These are phyloP conservation scores for Eolophus roseicapilla DNA, from an alignment of 2,113 vertebrate genomes.

Conservation along the genomic window DNA sequence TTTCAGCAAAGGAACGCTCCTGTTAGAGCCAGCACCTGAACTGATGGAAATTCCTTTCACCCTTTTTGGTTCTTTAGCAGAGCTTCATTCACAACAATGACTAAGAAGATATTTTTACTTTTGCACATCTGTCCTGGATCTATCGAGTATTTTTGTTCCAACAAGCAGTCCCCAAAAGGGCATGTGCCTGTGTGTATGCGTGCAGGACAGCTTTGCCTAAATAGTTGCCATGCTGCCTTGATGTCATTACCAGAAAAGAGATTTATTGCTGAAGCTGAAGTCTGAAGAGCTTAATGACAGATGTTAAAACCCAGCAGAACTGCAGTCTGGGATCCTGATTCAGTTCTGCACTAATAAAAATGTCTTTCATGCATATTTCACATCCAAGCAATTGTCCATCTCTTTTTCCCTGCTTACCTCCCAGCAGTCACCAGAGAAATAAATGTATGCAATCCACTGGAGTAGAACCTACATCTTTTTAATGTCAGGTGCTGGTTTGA, in stretches of 20 bases:
- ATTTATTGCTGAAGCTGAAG: background rate
- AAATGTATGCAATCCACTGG: background rate
- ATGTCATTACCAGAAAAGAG: background rate
- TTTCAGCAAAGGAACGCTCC: background rate
- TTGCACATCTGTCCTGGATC: conserved; percentile 5
- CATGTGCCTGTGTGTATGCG: background rate
- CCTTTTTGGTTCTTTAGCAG: background rate
- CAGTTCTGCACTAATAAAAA: background rate
- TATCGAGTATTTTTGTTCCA: background rate
- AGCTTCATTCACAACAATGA: background rate
- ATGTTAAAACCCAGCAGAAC: background rate
- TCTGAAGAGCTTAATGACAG: background rate
- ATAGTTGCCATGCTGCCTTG: background rate
- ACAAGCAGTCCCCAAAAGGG: background rate
- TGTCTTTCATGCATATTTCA: background rate
- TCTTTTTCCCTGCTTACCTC: background rate
- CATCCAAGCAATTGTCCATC: background rate
- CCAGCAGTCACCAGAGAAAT: background rate
- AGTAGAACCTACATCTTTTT: background rate
- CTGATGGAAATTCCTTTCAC: background rate
- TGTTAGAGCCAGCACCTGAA: background rate
- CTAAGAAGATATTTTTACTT: conserved; percentile 36
- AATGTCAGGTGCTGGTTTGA: background rate
- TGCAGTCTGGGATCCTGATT: background rate
- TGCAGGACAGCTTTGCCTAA: background rate